Evolutionary conservation across 2,888 invertebrate species (phyloP), one percentile per base, ranked within the genome.

Genomic region (Incurvaria masculella): DNA sequence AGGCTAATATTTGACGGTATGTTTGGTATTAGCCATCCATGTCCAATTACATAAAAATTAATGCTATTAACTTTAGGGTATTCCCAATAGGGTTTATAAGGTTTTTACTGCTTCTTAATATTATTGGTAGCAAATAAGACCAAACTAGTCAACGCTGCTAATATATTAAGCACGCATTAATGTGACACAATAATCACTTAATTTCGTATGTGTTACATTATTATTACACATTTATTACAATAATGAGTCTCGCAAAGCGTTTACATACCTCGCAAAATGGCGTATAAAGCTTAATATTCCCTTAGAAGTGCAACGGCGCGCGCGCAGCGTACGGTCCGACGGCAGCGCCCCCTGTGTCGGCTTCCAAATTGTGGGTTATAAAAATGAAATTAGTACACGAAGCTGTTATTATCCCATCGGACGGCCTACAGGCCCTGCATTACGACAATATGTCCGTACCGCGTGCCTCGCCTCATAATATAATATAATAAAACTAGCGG

Each of bases 391-490:
- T 78, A 78, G 78, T 76, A 74, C 67, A 69, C 72, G 72, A 76
- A 74, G 74, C 69, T 76, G 75, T 78, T 78, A 78, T 78, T 78
- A 78, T 76, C 76, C 76, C 78, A 76, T 78, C 76, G 78, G 74
- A 71, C 76, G 76, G 74, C 71, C 78, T 75, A 70, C 69, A 64
- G 65, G 78, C 68, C 76, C 74, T 76, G 71, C 76, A 78, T 78
- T 76, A 78, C 76, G 78, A 78, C 78, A 76, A 76, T 76, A 76
- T 76, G 76, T 76, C 76, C 75, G 76, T 78, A 78, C 74, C 71
- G 76, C 78, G 76, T 76, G 78, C 76, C 76, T 75, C 71, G 72
- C 72, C 8, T 33, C 14, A 33, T 33, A 14, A 23, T 23, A 6
- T 23, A 23, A 6, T 33, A 33, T 33, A 33, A n/a, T n/a, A n/a